Evolutionary conservation across 35 echinoderm and acorn worm genomes (phyloP).

Genomic region (Heliocidaris erythrogramma): DNA sequence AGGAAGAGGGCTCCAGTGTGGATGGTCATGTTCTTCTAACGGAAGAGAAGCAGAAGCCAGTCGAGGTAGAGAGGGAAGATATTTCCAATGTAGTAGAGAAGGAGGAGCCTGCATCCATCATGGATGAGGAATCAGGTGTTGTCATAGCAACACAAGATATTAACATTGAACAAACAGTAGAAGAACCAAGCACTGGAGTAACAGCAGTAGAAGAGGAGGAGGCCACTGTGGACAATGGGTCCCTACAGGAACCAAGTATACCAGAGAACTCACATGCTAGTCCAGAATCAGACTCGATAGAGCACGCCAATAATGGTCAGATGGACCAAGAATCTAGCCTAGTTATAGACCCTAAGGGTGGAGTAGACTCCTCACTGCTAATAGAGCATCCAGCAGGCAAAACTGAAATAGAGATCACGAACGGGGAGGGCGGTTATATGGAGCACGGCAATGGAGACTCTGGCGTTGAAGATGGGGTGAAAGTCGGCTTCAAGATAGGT

Average conservation of each 20-base stretch:
- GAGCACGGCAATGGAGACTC: background rate
- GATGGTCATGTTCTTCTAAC: background rate
- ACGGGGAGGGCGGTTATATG: background rate
- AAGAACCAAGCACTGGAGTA: background rate
- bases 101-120: background rate
- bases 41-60: background rate
- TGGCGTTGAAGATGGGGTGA: background rate
- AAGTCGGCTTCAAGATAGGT: slow-evolving; percentile 14
- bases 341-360: slow-evolving; percentile 37
- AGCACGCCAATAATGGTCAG: slow-evolving; percentile 26
- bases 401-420: slow-evolving; percentile 43
- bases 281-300: slow-evolving; percentile 1
- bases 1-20: background rate
- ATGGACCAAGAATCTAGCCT: slow-evolving; percentile 41
- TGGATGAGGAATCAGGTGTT: background rate
- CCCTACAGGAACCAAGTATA: background rate
- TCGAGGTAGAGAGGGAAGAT: background rate
- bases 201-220: background rate
- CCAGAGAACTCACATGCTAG: slow-evolving; percentile 10
- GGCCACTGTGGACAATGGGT: slow-evolving; percentile 1
- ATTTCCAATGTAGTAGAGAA: background rate
- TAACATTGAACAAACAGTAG: slow-evolving; percentile 7
- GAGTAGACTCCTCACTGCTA: slow-evolving; percentile 11
- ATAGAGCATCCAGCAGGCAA: slow-evolving; percentile 37
- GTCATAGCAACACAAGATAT: background rate